Conservation (phyloP, 2,113 vertebrate genomes). For the Mastomys coucha region DNA sequence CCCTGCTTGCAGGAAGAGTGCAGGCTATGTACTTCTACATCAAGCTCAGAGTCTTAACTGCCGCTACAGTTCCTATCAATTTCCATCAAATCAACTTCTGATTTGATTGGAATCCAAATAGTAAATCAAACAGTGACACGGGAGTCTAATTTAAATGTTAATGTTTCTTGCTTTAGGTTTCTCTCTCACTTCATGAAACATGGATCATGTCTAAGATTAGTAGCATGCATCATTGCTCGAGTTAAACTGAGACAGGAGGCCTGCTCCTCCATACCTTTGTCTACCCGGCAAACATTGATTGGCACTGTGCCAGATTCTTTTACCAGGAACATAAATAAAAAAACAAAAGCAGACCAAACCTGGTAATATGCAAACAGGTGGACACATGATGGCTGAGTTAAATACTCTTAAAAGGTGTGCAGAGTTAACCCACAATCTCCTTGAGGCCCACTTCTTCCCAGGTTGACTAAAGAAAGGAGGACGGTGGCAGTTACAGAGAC, state of each 20-base stretch:
- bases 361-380: background rate
- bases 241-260: background rate
- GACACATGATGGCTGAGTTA: background rate
- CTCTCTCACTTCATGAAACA: background rate
- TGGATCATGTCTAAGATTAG: background rate
- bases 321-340: background rate
- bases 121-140: constrained; percentile 54
- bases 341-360: background rate
- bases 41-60: constrained; percentile 9
- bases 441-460: background rate
- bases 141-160: constrained; percentile 66
- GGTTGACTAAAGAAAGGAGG: background rate
- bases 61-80: constrained; percentile 37
- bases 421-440: background rate
- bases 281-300: background rate
- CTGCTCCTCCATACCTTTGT: background rate
- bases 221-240: background rate
- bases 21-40: background rate
- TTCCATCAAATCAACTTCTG: constrained; percentile 60
- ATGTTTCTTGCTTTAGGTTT: constrained; percentile 29
- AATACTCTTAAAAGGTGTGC: background rate
- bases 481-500: background rate
- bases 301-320: background rate
- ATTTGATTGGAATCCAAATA: constrained; percentile 47
- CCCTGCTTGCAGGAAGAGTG: background rate